These are phyloP conservation scores for Saccostrea echinata DNA, from an alignment of 1,140 invertebrate genomes.

Conservation along the genomic window DNA sequence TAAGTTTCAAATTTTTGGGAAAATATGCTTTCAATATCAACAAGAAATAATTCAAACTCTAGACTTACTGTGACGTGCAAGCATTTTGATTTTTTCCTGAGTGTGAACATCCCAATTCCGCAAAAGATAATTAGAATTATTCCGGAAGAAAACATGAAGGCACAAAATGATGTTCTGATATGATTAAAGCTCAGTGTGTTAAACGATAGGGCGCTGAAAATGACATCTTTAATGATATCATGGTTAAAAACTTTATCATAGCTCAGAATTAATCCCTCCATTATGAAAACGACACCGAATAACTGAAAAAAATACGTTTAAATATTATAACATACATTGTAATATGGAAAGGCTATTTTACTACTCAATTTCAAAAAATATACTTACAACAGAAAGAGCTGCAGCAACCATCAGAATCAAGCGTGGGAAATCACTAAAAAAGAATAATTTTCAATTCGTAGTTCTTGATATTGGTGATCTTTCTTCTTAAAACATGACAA, in stretches of 20 bases:
- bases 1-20: not conserved
- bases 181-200: not conserved
- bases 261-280: not conserved
- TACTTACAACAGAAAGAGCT: no score
- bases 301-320: not conserved
- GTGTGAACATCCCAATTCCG: not conserved
- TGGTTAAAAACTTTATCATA: slow-evolving; percentile 21
- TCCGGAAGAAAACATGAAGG: not conserved
- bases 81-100: not conserved
- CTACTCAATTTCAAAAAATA: no score
- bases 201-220: not conserved
- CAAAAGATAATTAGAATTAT: not conserved
- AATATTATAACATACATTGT: no score
- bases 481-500: no score
- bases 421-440: not conserved
- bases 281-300: not conserved
- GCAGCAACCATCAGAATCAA: not conserved
- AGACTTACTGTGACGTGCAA: not conserved
- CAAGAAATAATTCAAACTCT: not conserved
- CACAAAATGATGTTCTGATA: not conserved
- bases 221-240: not conserved
- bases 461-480: no score
- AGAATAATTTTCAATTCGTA: not conserved
- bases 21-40: not conserved
- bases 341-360: no score